These are phyloP conservation scores for Zapus hudsonius DNA, from an alignment of 2,113 vertebrate species.

Conservation along the genomic window DNA sequence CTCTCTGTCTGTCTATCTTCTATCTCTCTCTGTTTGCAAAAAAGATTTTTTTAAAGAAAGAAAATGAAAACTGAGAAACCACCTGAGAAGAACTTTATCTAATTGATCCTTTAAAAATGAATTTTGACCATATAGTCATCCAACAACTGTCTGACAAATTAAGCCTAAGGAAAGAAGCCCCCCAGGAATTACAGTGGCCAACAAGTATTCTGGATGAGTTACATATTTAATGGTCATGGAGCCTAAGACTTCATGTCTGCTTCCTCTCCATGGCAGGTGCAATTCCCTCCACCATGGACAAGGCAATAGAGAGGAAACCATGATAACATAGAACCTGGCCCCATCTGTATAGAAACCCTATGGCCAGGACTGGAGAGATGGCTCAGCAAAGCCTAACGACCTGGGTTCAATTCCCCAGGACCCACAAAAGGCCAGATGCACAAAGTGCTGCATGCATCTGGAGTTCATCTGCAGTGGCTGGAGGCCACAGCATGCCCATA, in stretches of 20 bases:
- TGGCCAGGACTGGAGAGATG: too few relatives aligned
- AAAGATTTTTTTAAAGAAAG: too few relatives aligned
- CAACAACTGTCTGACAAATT: slow-evolving; percentile 45
- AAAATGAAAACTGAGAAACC: not conserved
- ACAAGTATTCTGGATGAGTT: slow-evolving; percentile 57
- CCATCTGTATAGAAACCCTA: not conserved
- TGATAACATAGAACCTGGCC: not conserved
- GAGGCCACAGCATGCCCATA: too few relatives aligned
- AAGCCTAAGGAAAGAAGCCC: not conserved
- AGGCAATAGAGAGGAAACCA: not conserved
- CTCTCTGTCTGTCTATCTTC: too few relatives aligned
- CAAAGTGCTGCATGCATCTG: too few relatives aligned
- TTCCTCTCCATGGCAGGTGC: not conserved
- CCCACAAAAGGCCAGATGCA: too few relatives aligned
- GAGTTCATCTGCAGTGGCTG: too few relatives aligned
- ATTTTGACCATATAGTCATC: slow-evolving; percentile 56
- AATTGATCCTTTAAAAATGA: slow-evolving; percentile 39
- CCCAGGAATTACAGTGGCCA: slow-evolving; percentile 31
- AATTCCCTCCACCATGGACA: not conserved
- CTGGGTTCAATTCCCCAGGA: too few relatives aligned
- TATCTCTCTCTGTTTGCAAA: too few relatives aligned
- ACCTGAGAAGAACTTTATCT: slow-evolving; percentile 40
- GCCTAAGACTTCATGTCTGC: not conserved
- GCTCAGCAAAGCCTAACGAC: too few relatives aligned
- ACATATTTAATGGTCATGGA: not conserved